Evolutionary conservation across 2,888 invertebrate genomes (phyloP).

Genomic region (Dascillus cervinus): DNA sequence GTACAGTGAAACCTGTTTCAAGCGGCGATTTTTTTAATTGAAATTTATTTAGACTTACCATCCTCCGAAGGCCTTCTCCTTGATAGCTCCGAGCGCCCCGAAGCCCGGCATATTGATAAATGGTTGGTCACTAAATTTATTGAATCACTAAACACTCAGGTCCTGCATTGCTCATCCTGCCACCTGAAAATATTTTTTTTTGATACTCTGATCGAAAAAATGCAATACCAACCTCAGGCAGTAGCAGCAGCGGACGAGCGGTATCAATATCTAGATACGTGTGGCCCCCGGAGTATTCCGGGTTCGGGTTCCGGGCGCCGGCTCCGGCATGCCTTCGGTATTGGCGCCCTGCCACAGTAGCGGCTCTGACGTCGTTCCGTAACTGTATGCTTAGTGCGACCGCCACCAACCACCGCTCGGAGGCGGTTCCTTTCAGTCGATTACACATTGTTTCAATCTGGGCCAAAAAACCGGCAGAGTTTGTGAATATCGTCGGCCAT

Average conservation of each 20-base stretch:
- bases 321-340: slow-evolving; percentile 42
- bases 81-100: slow-evolving; percentile 26
- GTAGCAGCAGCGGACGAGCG: slow-evolving; percentile 21
- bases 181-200: slow-evolving; percentile 3
- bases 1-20: too few species aligned
- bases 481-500: slow-evolving; percentile 33
- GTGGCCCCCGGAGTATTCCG: slow-evolving; percentile 40
- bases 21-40: too few species aligned
- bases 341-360: slow-evolving; percentile 44
- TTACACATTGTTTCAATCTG: slow-evolving; percentile 38
- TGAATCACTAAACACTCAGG: slow-evolving; percentile 15
- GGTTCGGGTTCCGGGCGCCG: slow-evolving; percentile 51
- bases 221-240: slow-evolving; percentile 21
- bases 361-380: slow-evolving; percentile 29
- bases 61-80: slow-evolving; percentile 12
- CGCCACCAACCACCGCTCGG: slow-evolving; percentile 25
- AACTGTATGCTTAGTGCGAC: slow-evolving; percentile 30
- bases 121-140: slow-evolving; percentile 4
- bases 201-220: slow-evolving; percentile 1
- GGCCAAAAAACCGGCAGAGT: slow-evolving; percentile 20
- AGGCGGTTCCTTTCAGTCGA: slow-evolving; percentile 23
- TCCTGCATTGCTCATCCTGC: slow-evolving; percentile 10
- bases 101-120: slow-evolving; percentile 27
- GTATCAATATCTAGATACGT: slow-evolving; percentile 33
- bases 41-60: slow-evolving; percentile 9